Conservation (phyloP, 1,140 invertebrate species). For the Bilobella aurantiaca region DNA sequence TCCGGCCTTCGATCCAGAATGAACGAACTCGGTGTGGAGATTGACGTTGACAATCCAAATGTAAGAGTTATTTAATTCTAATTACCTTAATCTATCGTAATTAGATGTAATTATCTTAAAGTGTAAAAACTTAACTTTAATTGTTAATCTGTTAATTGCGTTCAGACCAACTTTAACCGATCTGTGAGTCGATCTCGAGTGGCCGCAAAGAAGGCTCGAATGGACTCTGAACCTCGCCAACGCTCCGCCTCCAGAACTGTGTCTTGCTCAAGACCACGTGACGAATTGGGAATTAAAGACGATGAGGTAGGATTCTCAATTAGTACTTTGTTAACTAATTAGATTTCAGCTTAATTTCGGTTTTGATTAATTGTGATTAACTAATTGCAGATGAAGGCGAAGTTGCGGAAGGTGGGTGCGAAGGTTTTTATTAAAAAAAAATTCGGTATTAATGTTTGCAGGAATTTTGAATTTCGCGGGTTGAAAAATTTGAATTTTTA, state of each 20-base stretch:
- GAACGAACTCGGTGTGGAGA: constrained; percentile 82
- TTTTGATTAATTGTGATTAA: too few species aligned
- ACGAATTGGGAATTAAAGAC: constrained; percentile 77
- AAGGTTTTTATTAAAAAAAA: too few species aligned
- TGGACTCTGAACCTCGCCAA: constrained; percentile 48
- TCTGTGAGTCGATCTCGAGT: constrained; percentile 45
- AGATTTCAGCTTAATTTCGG: constrained; percentile 14
- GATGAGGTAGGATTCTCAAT: constrained; percentile 46
- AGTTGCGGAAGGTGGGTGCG: constrained; percentile 68
- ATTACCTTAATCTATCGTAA: too few species aligned
- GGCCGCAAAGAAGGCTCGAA: constrained; percentile 52
- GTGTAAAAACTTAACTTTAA: too few species aligned
- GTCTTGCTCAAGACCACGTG: constrained; percentile 56
- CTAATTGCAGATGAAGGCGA: constrained; percentile 74
- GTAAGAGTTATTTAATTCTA: too few species aligned
- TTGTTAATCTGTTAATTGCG: too few species aligned
- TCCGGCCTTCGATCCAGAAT: constrained; percentile 62
- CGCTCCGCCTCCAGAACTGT: constrained; percentile 42
- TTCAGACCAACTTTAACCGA: constrained; percentile 49
- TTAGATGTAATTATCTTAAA: too few species aligned
- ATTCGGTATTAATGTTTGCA: too few species aligned
- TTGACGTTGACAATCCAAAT: constrained; percentile 50
- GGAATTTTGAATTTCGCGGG: too few species aligned
- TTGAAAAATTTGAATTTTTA: too few species aligned
- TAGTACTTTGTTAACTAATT: constrained; percentile 22